Percentiles rank a stretch among this genome's conserved stretches.
Evolutionary conservation across 2,113 vertebrate species (phyloP).

Genomic region (Lagopus leucura): DNA sequence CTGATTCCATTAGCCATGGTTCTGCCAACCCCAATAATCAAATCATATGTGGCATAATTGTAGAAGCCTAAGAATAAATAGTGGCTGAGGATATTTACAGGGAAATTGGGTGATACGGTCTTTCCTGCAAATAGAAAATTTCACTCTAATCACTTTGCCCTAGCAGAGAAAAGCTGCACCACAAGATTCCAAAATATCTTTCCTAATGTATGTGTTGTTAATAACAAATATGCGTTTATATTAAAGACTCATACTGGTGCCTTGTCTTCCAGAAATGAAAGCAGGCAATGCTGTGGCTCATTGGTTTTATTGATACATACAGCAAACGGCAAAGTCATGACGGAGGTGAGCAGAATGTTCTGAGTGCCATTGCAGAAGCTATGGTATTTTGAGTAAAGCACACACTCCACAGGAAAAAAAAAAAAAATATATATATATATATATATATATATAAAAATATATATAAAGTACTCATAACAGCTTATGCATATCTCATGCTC

Average conservation of each 20-base stretch:
- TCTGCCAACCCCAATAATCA: conserved; percentile 74
- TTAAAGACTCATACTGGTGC: conserved; percentile 21
- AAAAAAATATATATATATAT: too few species aligned
- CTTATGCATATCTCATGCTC: neutral
- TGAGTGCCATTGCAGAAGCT: neutral
- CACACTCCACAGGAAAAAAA: neutral
- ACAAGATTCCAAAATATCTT: neutral
- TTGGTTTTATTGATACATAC: neutral
- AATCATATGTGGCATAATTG: conserved; percentile 70
- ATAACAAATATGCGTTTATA: neutral
- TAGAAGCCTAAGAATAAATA: conserved; percentile 58
- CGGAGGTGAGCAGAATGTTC: neutral
- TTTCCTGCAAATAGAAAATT: neutral
- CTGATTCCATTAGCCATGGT: conserved; percentile 81
- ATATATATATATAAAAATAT: too few species aligned
- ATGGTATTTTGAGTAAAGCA: neutral
- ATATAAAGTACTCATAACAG: neutral
- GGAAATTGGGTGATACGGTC: neutral
- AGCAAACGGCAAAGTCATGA: neutral
- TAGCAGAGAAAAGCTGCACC: neutral
- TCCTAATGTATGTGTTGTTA: neutral
- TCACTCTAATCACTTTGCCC: neutral
- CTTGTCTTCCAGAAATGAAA: conserved; percentile 41
- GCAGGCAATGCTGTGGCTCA: neutral
- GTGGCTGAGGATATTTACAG: conserved; percentile 10